Percentiles rank a stretch among this genome's conserved stretches.
Evolutionary conservation across 2,113 vertebrate species (phyloP).

Genomic region (Dasyurus viverrinus): DNA sequence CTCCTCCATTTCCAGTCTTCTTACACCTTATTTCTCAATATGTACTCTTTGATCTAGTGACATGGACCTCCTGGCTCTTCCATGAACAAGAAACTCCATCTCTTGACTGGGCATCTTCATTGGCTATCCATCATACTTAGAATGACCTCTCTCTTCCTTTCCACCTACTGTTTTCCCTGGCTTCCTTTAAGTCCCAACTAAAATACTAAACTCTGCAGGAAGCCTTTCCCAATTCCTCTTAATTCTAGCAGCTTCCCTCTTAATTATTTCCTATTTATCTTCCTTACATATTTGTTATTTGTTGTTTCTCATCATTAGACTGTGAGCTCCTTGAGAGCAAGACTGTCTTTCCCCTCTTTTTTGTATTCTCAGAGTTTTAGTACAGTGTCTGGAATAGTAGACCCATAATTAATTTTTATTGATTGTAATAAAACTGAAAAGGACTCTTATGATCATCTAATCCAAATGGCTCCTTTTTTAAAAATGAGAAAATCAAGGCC

Average conservation of each 20-base stretch:
- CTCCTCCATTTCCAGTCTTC: background rate
- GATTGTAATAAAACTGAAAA: background rate
- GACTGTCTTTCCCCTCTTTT: background rate
- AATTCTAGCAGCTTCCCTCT: background rate
- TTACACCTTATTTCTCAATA: background rate
- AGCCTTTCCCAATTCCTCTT: background rate
- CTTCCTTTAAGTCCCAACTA: too few species aligned
- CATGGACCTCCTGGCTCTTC: background rate
- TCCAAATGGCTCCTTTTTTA: background rate
- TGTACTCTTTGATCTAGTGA: background rate
- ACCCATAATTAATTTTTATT: background rate
- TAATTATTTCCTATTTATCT: background rate
- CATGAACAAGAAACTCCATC: background rate
- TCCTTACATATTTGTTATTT: background rate
- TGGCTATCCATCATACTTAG: too few species aligned
- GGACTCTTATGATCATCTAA: background rate
- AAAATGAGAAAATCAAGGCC: background rate
- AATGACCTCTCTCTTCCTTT: too few species aligned
- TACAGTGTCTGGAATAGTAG: background rate
- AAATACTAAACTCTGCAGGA: background rate
- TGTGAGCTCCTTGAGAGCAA: background rate
- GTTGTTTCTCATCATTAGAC: background rate
- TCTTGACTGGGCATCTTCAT: background rate
- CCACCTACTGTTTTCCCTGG: too few species aligned
- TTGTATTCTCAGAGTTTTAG: background rate